Evolutionary conservation across 1,140 invertebrate species (phyloP).

Genomic region (Apis dorsata): DNA sequence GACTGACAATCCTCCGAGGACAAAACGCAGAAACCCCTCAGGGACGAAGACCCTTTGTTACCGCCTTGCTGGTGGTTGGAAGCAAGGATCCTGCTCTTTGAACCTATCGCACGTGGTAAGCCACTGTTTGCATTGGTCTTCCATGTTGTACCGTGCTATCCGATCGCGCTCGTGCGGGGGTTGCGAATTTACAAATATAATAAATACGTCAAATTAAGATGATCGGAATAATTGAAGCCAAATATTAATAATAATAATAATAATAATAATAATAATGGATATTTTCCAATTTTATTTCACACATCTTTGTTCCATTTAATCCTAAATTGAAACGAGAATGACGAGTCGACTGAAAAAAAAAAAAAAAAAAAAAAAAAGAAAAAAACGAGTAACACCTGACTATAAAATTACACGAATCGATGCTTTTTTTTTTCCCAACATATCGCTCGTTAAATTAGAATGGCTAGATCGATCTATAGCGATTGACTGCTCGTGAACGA

Average conservation of each 20-base stretch:
- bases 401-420: slow-evolving; percentile 3
- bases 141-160: slow-evolving; percentile 20
- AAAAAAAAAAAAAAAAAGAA: no score
- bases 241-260: no score
- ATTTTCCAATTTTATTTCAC: no score
- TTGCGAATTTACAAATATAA: slow-evolving; percentile 21
- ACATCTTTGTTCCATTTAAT: no score
- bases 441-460: slow-evolving; percentile 5
- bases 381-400: not conserved
- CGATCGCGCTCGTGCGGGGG: not conserved
- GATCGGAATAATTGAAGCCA: no score
- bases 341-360: not conserved
- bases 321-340: not conserved
- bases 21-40: slow-evolving; percentile 58
- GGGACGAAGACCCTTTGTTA: slow-evolving; percentile 61
- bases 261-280: no score
- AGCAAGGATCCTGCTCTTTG: slow-evolving; percentile 57
- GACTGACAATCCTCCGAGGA: slow-evolving; percentile 61
- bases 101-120: slow-evolving; percentile 59
- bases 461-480: slow-evolving; percentile 41
- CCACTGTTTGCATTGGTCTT: slow-evolving; percentile 61
- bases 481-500: slow-evolving; percentile 53
- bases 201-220: no score
- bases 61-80: slow-evolving; percentile 54
- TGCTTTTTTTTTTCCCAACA: slow-evolving; percentile 10